These are phyloP conservation scores for Nemopilema nomurai DNA, from an alignment of 30 jellyfish, hydroid and myxozoan species.

Conservation along the genomic window DNA sequence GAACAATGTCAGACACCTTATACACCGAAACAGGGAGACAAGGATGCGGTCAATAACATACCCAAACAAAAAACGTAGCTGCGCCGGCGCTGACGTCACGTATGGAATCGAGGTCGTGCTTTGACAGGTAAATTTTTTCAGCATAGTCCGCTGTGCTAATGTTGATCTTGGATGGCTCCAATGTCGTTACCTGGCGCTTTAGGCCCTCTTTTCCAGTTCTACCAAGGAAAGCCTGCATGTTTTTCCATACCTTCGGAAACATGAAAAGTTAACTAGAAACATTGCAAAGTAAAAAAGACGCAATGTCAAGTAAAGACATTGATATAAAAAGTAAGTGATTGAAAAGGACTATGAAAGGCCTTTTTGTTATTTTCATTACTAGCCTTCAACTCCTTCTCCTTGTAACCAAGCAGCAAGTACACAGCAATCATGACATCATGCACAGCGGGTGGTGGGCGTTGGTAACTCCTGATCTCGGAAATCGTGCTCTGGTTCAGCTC, in stretches of 20 bases:
- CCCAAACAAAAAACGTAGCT: constrained; percentile 97
- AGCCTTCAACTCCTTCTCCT: constrained; percentile 91
- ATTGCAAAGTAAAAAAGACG: background rate
- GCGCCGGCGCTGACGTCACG: constrained; percentile 98
- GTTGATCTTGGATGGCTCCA: constrained; percentile 78
- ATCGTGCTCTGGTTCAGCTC: constrained; percentile 91
- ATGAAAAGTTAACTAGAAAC: background rate
- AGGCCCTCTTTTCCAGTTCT: constrained; percentile 90
- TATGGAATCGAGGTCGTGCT: constrained; percentile 78
- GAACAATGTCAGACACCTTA: background rate
- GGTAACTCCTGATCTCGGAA: constrained; percentile 88
- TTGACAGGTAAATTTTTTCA: constrained; percentile 64
- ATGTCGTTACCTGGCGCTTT: constrained; percentile 78
- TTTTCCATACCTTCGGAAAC: constrained; percentile 75
- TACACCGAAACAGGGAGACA: background rate
- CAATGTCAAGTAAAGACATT: background rate
- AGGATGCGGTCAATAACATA: constrained; percentile 8
- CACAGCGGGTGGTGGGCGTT: constrained; percentile 88
- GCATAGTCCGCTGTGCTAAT: constrained; percentile 68
- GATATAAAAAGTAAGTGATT: background rate
- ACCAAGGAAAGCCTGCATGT: constrained; percentile 92
- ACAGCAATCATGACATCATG: constrained; percentile 90
- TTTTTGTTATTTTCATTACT: background rate
- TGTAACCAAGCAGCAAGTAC: constrained; percentile 80
- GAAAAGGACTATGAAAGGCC: no score